These are phyloP conservation scores for Mandrillus leucophaeus DNA, from an alignment of 2,113 vertebrate genomes.

Conservation along the genomic window DNA sequence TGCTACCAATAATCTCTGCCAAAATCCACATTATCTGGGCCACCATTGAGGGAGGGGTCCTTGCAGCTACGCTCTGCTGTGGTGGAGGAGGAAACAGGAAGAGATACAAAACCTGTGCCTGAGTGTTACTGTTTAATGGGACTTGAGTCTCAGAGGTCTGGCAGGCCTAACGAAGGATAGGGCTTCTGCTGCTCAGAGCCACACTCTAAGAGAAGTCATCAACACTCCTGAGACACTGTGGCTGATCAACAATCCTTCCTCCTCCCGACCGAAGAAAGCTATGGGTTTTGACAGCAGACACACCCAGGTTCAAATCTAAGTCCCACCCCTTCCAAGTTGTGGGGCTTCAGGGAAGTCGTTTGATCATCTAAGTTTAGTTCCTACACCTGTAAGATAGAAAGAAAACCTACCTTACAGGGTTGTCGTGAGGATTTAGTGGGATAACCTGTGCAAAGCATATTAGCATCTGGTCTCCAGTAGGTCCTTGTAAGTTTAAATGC, in stretches of 20 bases:
- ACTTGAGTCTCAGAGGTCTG: neutral
- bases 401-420: neutral
- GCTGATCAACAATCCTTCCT: neutral
- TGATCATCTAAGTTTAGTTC: neutral
- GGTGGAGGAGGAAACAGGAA: neutral
- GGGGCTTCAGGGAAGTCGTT: neutral
- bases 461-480: neutral
- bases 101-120: fast-evolving
- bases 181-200: neutral
- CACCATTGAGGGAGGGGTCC: neutral
- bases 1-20: neutral
- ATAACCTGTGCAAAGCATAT: neutral
- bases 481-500: neutral
- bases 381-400: neutral
- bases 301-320: neutral
- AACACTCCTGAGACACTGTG: neutral
- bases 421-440: neutral
- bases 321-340: neutral
- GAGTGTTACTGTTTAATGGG: fast-evolving
- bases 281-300: neutral
- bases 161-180: neutral
- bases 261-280: neutral
- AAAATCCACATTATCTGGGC: no score
- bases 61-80: neutral
- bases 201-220: neutral